phyloP scores from a whole-genome alignment of 2,113 vertebrate genomes.

The Oreochromis tanganicae region DNA sequence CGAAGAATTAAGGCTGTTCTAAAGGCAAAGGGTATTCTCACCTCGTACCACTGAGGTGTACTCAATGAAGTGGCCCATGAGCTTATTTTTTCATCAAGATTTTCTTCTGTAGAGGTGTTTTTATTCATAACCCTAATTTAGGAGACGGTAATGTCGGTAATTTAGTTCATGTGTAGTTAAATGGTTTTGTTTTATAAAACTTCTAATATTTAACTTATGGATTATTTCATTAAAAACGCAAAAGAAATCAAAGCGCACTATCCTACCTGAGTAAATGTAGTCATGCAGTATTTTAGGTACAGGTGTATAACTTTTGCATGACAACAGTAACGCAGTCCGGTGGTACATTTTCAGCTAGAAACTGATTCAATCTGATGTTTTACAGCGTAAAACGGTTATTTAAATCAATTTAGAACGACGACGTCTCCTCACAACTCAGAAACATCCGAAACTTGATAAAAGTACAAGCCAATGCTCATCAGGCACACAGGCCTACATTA shows the following conservation, averaged over 20 bases:
- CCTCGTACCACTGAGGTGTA: background rate
- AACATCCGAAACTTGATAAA: background rate
- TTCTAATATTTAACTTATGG: background rate
- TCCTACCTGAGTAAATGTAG: background rate
- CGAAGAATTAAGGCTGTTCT: background rate
- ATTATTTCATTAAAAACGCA: background rate
- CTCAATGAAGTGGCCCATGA: background rate
- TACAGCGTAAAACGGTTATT: background rate
- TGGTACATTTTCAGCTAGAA: background rate
- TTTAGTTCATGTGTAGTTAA: background rate
- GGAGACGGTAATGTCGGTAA: background rate
- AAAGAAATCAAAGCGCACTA: background rate
- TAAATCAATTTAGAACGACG: background rate
- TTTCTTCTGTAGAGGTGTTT: background rate
- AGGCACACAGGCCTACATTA: background rate
- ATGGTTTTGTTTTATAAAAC: background rate
- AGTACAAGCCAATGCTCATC: background rate
- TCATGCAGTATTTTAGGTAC: background rate
- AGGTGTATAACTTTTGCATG: background rate
- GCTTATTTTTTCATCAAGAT: background rate
- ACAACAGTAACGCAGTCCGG: background rate
- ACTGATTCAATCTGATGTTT: background rate
- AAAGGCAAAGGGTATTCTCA: background rate
- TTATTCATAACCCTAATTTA: background rate
- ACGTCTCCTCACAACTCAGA: background rate